Conservation (phyloP, 2,113 vertebrate genomes). For the Arizona elegans region DNA sequence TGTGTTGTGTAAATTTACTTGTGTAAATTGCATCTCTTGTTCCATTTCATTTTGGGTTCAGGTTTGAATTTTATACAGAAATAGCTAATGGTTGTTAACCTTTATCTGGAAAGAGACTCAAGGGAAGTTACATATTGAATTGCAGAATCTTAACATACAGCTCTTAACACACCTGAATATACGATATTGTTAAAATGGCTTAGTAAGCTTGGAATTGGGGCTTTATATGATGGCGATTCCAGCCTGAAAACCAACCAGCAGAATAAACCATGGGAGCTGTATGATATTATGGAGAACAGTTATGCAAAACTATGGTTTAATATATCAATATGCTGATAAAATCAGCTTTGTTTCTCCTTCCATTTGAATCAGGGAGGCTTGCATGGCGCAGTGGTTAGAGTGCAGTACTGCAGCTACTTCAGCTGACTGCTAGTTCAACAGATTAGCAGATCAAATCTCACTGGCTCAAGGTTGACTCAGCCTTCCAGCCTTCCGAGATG, state of each 20-base stretch:
- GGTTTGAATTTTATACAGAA: neutral
- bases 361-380: neutral
- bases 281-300: neutral
- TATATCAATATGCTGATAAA: neutral
- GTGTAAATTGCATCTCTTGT: neutral
- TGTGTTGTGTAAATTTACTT: too few species aligned
- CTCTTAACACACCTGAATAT: neutral
- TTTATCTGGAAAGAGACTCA: neutral
- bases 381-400: too few species aligned
- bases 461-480: too few species aligned
- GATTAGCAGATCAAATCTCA: too few species aligned
- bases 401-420: too few species aligned
- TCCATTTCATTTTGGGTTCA: neutral
- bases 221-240: neutral
- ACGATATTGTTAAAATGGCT: neutral
- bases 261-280: neutral
- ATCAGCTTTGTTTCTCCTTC: neutral
- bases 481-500: too few species aligned
- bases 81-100: neutral
- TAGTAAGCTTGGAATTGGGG: neutral
- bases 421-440: too few species aligned
- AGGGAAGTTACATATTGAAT: neutral
- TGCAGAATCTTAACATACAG: neutral
- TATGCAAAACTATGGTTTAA: neutral
- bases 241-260: neutral